Evolutionary conservation across 2,888 invertebrate species (phyloP).

Genomic region (Pinctada fucata): DNA sequence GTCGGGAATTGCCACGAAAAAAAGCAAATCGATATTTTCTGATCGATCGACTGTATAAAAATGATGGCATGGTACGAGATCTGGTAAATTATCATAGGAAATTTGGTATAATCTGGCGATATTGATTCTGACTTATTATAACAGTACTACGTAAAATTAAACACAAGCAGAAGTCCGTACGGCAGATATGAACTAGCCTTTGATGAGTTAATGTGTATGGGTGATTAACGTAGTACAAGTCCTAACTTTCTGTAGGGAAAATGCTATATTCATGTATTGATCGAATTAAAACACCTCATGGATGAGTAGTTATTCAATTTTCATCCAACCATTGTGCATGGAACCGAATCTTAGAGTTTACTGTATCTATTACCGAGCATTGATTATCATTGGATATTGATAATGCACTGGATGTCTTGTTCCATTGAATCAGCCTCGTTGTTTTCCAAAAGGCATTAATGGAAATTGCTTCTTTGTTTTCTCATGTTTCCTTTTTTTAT

Average conservation of each 20-base stretch:
- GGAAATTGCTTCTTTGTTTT: neutral
- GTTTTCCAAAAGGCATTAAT: neutral
- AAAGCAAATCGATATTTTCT: neutral
- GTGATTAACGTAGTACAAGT: neutral
- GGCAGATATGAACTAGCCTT: neutral
- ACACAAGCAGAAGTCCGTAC: too few species aligned
- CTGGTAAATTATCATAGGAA: neutral
- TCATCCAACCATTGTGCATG: neutral
- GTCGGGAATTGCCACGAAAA: neutral
- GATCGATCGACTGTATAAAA: neutral
- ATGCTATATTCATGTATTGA: neutral
- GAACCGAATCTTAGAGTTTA: too few species aligned
- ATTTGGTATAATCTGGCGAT: neutral
- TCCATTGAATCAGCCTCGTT: neutral
- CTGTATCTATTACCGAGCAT: too few species aligned
- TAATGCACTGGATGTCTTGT: neutral
- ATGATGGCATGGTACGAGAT: neutral
- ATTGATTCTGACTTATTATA: neutral
- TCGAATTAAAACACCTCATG: neutral
- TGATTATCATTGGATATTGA: neutral
- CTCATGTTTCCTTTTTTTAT: conserved; percentile 1
- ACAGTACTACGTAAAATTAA: too few species aligned
- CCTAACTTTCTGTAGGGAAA: neutral
- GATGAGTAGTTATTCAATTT: neutral
- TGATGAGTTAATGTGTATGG: neutral